These are phyloP conservation scores for Lepidurus apus DNA, from an alignment of 1,140 invertebrate genomes.

Conservation along the genomic window DNA sequence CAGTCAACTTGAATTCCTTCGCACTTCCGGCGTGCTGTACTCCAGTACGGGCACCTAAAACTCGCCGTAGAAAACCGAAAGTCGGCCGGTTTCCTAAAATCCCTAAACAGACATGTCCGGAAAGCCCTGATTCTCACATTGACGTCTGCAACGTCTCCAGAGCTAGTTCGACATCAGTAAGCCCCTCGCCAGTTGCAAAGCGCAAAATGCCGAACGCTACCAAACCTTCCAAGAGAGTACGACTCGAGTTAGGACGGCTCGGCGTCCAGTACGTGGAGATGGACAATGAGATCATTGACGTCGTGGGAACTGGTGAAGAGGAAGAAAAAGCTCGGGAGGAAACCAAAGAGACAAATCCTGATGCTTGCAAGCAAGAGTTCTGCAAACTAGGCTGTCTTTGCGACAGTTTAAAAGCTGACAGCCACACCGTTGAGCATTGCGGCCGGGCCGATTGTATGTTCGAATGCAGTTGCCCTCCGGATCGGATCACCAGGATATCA, in stretches of 20 bases:
- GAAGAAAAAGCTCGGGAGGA: neutral
- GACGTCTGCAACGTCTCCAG: too few species aligned
- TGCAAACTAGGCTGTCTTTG: conserved; percentile 25
- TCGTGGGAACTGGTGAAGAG: neutral
- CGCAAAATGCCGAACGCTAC: neutral
- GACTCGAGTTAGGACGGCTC: neutral
- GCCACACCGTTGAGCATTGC: conserved; percentile 18
- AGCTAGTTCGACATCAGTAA: too few species aligned
- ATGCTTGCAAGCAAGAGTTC: conserved; percentile 9
- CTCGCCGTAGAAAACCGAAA: too few species aligned
- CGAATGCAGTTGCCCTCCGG: conserved; percentile 18
- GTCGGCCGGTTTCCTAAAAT: too few species aligned
- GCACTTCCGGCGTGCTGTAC: neutral
- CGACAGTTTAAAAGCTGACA: neutral
- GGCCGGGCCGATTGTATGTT: conserved; percentile 25
- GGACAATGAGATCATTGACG: neutral
- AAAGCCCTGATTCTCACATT: too few species aligned
- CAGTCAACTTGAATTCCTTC: neutral
- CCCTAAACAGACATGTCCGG: too few species aligned
- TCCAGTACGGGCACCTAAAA: neutral
- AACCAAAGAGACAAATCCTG: neutral
- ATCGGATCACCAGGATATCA: neutral
- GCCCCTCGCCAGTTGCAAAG: neutral
- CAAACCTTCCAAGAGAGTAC: neutral
- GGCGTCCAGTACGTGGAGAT: conserved; percentile 13